Base-by-base conservation (phyloP, 2,113 vertebrate genomes). In the Eurypyga helias region DNA sequence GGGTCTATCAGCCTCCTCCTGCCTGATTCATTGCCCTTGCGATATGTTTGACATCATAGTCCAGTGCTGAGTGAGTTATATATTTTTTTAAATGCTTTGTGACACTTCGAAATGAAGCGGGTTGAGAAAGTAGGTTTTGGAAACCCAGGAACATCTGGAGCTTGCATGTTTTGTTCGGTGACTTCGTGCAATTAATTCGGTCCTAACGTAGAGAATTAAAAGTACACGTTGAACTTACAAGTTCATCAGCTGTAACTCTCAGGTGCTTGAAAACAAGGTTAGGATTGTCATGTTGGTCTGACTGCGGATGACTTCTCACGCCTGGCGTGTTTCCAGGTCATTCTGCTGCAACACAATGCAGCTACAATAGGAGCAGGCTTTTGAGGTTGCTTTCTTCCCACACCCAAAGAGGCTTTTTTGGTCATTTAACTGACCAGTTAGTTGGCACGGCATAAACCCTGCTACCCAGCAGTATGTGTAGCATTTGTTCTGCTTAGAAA, bases 91-190 rank as follows among this genome's bases (percentile, higher is more conserved):
- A 94, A 80, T 57, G 73, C 86, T 87, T 76, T 89, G 77, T 95
- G 95, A 93, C 73, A 66, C 86, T 82, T 82, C 29, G 60, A 92
- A 96, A 77, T 89, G 91, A 91, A 87, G 87, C 57, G 64, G 61
- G 65, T 71, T 64, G 61, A 65, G 81, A 65, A 73, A 71, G 62
- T 46, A 20, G 65, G 17, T 89, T 91, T 91, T 79, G 46, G 87
- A n/a, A 81, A 78, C 67, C 34, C 3, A 2, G 79, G 83, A 83
- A 72, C 92, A 95, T 87, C 83, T 97, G 94, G 83, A 48, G 45
- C 61, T 79, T 69, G 26, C 25, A 3, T 69, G 54, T 79, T 97
- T 83, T 62, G 52, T 76, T 89, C 4, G 1, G 55, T 54, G 76
- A 33, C 49, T 89, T 87, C 15, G 77, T 79, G 83, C 76, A 91